Percentiles rank a stretch among this genome's conserved stretches.
Conservation (phyloP, 2,113 vertebrate species). For the Eudyptes chrysolophus region DNA sequence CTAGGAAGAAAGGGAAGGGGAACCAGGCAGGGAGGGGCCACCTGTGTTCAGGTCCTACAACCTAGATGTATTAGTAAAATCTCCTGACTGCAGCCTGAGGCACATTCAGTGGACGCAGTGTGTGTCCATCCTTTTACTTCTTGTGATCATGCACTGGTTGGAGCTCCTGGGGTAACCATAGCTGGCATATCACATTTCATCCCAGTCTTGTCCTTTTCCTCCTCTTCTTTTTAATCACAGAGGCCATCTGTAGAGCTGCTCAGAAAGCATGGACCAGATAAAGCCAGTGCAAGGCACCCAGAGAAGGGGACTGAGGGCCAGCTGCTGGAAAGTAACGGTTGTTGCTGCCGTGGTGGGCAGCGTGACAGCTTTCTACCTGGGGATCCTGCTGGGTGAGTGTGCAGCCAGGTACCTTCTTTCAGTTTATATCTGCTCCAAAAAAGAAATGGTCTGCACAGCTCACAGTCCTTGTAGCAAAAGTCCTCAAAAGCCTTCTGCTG, state of each 20-base stretch:
- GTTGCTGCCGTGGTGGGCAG: not conserved
- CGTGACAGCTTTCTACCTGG: slow-evolving; percentile 3
- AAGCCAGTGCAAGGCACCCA: not conserved
- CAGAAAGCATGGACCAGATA: slow-evolving; percentile 55
- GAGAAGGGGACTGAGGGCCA: not conserved
- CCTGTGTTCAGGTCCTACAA: not conserved
- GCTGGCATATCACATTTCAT: not conserved
- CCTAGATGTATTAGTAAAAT: not conserved
- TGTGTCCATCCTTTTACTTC: not conserved
- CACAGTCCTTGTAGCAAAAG: not conserved
- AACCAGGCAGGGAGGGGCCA: not conserved
- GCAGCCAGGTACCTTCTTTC: rapidly evolving
- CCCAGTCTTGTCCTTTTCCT: not conserved
- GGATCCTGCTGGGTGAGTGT: slow-evolving; percentile 74
- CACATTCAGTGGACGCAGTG: not conserved
- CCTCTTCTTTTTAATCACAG: not conserved
- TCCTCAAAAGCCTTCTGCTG: not conserved
- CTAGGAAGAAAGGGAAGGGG: not conserved
- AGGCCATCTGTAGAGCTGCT: not conserved
- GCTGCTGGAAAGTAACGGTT: not conserved
- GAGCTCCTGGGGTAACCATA: not conserved
- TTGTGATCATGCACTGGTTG: not conserved
- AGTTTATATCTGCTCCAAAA: not conserved
- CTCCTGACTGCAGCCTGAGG: not conserved
- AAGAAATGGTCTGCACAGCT: not conserved